Evolutionary conservation across 92 coral and sea anemone genomes (phyloP).

Genomic region (Montipora capitata): DNA sequence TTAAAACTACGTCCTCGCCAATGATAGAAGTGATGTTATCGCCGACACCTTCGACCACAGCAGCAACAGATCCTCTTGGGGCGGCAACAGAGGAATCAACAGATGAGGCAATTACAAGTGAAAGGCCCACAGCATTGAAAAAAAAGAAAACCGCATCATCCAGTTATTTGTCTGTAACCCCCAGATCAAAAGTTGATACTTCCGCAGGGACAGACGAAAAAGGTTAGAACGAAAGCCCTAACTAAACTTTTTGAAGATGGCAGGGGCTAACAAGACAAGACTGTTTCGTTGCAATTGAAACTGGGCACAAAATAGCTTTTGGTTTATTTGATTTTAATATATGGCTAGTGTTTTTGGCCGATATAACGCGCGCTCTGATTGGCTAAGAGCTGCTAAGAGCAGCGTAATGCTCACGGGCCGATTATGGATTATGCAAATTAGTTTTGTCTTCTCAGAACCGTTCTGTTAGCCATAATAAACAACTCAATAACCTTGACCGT

Average conservation of each 20-base stretch:
- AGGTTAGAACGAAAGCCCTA: slow-evolving; percentile 6
- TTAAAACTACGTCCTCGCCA: background rate
- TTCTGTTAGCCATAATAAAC: too few relatives aligned
- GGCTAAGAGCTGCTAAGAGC: too few relatives aligned
- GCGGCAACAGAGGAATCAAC: background rate
- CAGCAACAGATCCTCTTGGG: background rate
- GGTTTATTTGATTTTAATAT: too few relatives aligned
- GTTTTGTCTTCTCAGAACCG: too few relatives aligned
- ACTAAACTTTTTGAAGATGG: background rate
- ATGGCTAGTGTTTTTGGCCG: too few relatives aligned
- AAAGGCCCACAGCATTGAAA: background rate
- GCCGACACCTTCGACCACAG: background rate
- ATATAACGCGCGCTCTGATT: too few relatives aligned
- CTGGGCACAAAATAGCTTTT: too few relatives aligned
- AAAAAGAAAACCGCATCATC: background rate
- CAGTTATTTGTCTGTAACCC: background rate
- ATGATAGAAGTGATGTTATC: background rate
- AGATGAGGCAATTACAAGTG: background rate
- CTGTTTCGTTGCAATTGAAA: too few relatives aligned
- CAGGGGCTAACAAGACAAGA: background rate
- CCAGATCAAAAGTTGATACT: slow-evolving; percentile 10
- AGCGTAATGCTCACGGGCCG: too few relatives aligned
- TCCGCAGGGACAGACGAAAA: slow-evolving; percentile 7
- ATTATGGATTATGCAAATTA: too few relatives aligned
- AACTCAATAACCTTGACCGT: too few relatives aligned